A percentile compares a stretch with the other conserved stretches of the same genome.
Evolutionary conservation across 1,140 invertebrate genomes (phyloP).

Genomic region (Diachasma alloeum): DNA sequence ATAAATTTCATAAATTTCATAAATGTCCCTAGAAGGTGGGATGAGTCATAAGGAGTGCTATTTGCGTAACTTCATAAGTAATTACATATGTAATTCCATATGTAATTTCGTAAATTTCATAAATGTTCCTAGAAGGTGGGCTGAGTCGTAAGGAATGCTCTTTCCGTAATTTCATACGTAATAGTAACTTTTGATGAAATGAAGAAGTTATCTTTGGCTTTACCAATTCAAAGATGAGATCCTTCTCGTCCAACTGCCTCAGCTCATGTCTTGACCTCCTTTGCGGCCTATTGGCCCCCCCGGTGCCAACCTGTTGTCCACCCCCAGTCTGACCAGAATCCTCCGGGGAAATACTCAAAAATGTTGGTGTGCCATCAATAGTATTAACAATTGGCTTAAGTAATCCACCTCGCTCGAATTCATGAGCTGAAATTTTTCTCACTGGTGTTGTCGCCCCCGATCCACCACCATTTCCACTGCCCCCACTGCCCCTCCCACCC

Average conservation of each 20-base stretch:
- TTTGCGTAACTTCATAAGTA: too few species aligned
- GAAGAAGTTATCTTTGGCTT: not conserved
- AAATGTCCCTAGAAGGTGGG: too few species aligned
- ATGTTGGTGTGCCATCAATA: constrained; percentile 90
- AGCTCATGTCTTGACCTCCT: constrained; percentile 83
- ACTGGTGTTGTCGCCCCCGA: constrained; percentile 90
- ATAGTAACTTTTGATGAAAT: too few species aligned
- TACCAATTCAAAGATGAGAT: constrained; percentile 95
- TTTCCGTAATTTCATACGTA: too few species aligned
- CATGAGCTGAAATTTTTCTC: constrained; percentile 94
- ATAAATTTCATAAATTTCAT: too few species aligned
- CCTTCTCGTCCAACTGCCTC: constrained; percentile 88
- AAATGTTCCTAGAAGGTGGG: too few species aligned
- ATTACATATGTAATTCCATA: too few species aligned
- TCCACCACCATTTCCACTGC: constrained; percentile 50
- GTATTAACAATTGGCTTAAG: constrained; percentile 91
- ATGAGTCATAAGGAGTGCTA: too few species aligned
- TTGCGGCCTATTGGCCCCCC: constrained; percentile 70
- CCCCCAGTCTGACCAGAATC: constrained; percentile 48
- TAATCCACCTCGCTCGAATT: constrained; percentile 91
- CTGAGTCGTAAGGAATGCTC: too few species aligned
- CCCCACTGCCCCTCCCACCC: constrained; percentile 30
- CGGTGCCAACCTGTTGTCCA: constrained; percentile 55
- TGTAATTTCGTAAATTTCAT: too few species aligned
- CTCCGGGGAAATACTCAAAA: constrained; percentile 72